Base-by-base conservation (phyloP, 2,888 invertebrate genomes). In the Limulus polyphemus region DNA sequence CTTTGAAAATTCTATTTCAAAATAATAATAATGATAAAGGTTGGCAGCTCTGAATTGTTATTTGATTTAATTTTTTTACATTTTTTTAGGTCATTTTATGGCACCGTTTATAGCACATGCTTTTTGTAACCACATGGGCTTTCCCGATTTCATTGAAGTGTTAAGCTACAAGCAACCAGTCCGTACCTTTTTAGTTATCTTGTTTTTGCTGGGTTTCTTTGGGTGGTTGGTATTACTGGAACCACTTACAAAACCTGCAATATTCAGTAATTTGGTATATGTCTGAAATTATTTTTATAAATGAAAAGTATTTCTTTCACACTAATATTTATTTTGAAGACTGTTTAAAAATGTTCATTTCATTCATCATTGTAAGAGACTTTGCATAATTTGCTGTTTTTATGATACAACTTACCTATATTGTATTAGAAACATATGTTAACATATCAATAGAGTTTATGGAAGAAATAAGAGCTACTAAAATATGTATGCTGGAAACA, bases 91-190 rank as follows among this genome's bases (percentile, higher is more conserved):
- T 50, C 93, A 95, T 76, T 84, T 95, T 71, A 80, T 86, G 16
- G 90, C 94, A 1, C 89, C 92, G 4, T 83, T 94, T 70, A 77
- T 91, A 14, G 92, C 87, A 1, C 97, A 97, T 76, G 87, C 90
- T 49, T 93, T 94, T 76, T 97, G 97, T 77, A 97, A 97, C 77
- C 89, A 91, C 77, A 93, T 97, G 91, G 95, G 95, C 10, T 87
- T 95, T 73, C 95, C 95, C 9, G 66, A 68, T 59, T 67, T 69
- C 58, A 58, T 60, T 10, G 91, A 88, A 73, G 78, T 88, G 5
- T 74, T 82, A 63, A 81, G 81, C 32, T 83, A 82, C 71, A 77
- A 80, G 68, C 78, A 79, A 63, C 79, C 81, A 9, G 82, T 85
- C 70, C 82, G 86, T 69, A 75, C 81, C 13, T 74, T 85, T 46